Conservation (phyloP, 2,797 vertebrate species). For the Hafferia zeledoni region DNA sequence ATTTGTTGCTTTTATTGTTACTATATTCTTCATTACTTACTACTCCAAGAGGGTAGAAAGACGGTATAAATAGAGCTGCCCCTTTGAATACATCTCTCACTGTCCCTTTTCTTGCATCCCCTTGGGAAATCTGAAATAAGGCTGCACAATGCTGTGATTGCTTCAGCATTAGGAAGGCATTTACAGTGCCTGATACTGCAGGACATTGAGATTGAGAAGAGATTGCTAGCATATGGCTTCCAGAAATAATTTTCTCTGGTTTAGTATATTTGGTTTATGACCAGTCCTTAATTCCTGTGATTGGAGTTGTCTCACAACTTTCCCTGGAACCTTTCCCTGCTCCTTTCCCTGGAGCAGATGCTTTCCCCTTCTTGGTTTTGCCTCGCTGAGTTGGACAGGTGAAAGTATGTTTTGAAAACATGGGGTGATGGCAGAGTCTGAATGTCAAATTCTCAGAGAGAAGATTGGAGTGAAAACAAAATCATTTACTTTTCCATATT, state of each 20-base stretch:
- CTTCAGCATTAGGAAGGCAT: neutral
- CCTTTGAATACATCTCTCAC: neutral
- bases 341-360: no score
- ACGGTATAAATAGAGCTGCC: conserved; percentile 73
- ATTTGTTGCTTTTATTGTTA: conserved; percentile 83
- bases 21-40: conserved; percentile 86
- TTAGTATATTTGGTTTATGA: conserved; percentile 4
- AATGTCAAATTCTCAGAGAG: neutral
- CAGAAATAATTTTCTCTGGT: neutral
- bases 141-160: neutral
- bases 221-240: neutral
- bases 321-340: neutral
- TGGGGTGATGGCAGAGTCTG: neutral
- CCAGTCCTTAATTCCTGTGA: neutral
- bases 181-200: conserved; percentile 16
- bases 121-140: conserved; percentile 24
- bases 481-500: neutral
- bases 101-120: neutral
- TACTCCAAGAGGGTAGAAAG: conserved; percentile 81
- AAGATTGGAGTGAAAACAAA: neutral
- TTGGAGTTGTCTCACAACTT: neutral
- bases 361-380: neutral
- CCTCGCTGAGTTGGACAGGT: neutral
- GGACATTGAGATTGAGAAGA: neutral
- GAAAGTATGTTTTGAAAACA: neutral